phyloP scores from a whole-genome alignment of 2,888 invertebrate species.

The Frankliniella intonsa region DNA sequence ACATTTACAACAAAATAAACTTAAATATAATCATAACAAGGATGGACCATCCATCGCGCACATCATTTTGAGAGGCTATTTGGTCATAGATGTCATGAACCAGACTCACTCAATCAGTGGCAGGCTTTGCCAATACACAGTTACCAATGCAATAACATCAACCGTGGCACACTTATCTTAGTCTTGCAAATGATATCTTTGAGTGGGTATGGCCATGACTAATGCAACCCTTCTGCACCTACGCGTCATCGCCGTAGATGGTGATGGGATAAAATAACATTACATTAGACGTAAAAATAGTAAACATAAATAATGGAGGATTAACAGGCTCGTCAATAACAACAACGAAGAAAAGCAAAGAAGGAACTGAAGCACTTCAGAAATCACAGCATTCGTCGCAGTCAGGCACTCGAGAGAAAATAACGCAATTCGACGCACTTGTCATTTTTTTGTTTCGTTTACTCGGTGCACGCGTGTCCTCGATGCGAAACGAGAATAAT shows the following conservation, averaged over 20 bases:
- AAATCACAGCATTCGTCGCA: constrained; percentile 15
- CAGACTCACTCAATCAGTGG: background rate
- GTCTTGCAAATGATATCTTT: background rate
- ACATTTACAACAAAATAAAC: too few relatives aligned
- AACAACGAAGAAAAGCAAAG: background rate
- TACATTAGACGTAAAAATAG: background rate
- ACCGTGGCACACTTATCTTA: background rate
- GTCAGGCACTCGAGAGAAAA: background rate
- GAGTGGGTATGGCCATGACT: background rate
- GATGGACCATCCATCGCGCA: background rate
- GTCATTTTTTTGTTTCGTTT: background rate
- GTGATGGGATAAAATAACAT: background rate
- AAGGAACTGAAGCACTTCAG: background rate
- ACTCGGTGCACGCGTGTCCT: background rate
- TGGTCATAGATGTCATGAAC: background rate
- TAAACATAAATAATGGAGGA: background rate
- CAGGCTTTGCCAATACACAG: background rate
- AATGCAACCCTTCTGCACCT: background rate
- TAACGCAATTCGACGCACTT: background rate
- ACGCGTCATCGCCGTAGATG: too few relatives aligned
- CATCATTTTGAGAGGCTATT: background rate
- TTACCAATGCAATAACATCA: background rate
- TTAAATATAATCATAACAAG: too few relatives aligned
- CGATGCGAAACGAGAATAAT: background rate
- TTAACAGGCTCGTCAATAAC: background rate